Conservation (phyloP, 2,113 vertebrate species). For the Saguinus midas region DNA sequence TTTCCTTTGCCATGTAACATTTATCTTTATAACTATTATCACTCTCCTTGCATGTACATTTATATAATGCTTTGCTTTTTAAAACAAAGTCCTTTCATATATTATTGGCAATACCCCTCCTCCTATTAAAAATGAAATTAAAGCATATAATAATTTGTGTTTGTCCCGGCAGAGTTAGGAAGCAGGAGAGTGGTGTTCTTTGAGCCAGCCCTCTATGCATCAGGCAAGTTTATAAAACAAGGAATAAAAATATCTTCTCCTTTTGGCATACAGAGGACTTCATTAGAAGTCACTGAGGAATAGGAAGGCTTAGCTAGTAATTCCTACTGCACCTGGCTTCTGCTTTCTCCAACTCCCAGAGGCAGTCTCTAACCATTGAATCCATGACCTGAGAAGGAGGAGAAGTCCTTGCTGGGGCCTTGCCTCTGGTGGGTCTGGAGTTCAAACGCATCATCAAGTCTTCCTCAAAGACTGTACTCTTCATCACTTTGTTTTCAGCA, state of each 20-base stretch:
- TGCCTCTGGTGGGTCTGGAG: rapidly evolving
- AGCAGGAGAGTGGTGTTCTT: neutral
- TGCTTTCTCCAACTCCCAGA: neutral
- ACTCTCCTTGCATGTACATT: neutral
- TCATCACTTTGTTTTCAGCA: neutral
- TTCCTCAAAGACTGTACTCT: neutral
- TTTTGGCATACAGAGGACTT: neutral
- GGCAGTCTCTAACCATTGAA: neutral
- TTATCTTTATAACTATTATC: neutral
- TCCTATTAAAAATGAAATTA: neutral
- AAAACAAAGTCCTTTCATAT: neutral
- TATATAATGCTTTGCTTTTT: neutral
- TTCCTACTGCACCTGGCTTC: rapidly evolving
- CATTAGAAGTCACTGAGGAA: neutral
- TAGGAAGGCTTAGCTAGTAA: neutral
- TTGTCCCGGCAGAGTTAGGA: neutral
- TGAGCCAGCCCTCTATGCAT: neutral
- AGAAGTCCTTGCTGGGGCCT: neutral
- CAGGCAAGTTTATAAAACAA: neutral
- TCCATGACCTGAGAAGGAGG: neutral
- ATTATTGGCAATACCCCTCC: neutral
- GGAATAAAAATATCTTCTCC: neutral
- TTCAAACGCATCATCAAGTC: neutral
- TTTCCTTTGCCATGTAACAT: neutral
- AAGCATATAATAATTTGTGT: neutral